A percentile compares a stretch with the other conserved stretches of the same genome.
These are phyloP conservation scores for Polia nebulosa DNA, from an alignment of 2,888 invertebrate genomes.

Conservation along the genomic window DNA sequence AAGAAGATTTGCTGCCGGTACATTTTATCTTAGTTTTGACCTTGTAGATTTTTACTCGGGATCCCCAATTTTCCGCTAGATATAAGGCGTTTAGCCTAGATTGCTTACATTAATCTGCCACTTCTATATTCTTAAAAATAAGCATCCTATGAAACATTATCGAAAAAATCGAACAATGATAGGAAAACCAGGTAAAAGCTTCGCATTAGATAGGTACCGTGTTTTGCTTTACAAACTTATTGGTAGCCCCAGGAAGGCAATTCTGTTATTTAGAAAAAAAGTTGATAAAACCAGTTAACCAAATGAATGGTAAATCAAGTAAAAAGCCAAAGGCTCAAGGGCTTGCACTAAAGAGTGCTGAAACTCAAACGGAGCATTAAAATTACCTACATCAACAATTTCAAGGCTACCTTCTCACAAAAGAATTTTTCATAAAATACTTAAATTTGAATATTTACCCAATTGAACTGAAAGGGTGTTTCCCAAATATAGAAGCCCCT, in stretches of 20 bases:
- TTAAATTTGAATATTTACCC: constrained; percentile 48
- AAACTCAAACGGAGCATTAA: constrained; percentile 44
- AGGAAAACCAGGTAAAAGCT: not conserved
- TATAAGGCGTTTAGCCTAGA: constrained; percentile 25
- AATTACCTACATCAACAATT: constrained; percentile 40
- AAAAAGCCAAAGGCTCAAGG: constrained; percentile 32
- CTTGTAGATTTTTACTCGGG: constrained; percentile 24
- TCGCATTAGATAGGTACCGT: not conserved
- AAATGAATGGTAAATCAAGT: constrained; percentile 32
- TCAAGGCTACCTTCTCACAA: constrained; percentile 51
- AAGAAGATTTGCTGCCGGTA: constrained; percentile 33
- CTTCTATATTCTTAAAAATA: not conserved
- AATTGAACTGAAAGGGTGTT: constrained; percentile 40
- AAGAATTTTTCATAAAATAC: constrained; percentile 50
- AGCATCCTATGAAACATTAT: not conserved
- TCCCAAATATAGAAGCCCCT: constrained; percentile 50
- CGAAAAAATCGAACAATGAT: not conserved
- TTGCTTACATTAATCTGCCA: constrained; percentile 18
- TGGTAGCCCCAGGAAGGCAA: not conserved
- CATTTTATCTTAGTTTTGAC: constrained; percentile 47
- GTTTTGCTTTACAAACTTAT: not conserved
- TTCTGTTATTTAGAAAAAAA: not conserved
- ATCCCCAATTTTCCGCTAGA: constrained; percentile 38
- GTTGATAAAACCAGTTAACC: not conserved
- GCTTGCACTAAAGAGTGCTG: constrained; percentile 19